Percentiles rank a stretch among this genome's conserved stretches.
phyloP scores from a whole-genome alignment of 2,113 vertebrate species.

The Scolopax mira region DNA sequence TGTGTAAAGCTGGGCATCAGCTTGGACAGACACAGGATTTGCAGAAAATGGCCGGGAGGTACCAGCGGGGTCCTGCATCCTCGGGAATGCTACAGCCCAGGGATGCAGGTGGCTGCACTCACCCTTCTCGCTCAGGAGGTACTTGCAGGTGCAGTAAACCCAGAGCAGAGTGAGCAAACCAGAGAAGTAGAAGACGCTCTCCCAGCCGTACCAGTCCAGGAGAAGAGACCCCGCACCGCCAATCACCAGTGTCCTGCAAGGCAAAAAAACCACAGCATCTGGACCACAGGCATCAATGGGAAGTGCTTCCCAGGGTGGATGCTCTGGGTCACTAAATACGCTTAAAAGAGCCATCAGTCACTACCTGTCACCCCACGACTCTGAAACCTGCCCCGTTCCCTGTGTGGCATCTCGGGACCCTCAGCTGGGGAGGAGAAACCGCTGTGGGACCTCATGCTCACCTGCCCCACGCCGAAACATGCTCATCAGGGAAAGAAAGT shows the following conservation, averaged over 20 bases:
- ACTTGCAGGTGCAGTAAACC: constrained; percentile 91
- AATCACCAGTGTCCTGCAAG: constrained; percentile 84
- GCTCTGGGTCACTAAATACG: background rate
- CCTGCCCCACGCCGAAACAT: rapidly evolving
- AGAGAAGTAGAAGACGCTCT: constrained; percentile 90
- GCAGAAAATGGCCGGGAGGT: background rate
- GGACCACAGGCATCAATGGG: rapidly evolving
- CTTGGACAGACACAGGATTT: background rate
- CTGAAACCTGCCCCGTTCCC: background rate
- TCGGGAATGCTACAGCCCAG: background rate
- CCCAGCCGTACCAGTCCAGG: constrained; percentile 90
- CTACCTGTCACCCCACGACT: background rate
- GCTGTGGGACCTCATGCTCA: background rate
- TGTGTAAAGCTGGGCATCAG: background rate
- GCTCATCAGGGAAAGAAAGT: rapidly evolving
- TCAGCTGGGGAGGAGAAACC: background rate
- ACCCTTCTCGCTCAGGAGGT: constrained; percentile 87
- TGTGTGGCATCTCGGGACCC: rapidly evolving
- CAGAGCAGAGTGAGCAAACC: constrained; percentile 89
- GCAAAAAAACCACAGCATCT: background rate
- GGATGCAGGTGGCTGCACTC: background rate
- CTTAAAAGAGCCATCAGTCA: background rate
- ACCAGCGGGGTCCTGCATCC: background rate
- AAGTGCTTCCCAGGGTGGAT: background rate
- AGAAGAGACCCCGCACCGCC: constrained; percentile 90